These are phyloP conservation scores for Eunapius fragilis DNA, from an alignment of 37 sponge, comb jelly and placozoan genomes.

Conservation along the genomic window DNA sequence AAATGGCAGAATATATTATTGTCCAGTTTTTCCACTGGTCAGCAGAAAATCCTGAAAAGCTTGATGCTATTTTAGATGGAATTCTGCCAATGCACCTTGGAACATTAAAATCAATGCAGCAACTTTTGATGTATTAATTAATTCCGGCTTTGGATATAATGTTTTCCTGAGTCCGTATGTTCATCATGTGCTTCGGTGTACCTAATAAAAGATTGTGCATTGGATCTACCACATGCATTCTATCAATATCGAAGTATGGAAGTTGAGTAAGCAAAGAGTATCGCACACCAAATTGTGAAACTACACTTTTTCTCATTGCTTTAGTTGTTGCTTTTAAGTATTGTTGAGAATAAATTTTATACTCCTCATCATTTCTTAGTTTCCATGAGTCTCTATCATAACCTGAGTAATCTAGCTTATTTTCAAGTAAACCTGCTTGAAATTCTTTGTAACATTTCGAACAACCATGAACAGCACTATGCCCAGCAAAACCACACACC, in stretches of 20 bases:
- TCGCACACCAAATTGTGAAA: background rate
- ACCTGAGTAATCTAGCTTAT: background rate
- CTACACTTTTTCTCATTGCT: background rate
- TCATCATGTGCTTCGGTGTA: background rate
- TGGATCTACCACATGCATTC: conserved; percentile 7
- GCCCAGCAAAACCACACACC: conserved; percentile 9
- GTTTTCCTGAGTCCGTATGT: too few relatives aligned
- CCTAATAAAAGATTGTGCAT: conserved; percentile 9
- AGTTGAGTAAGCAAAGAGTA: background rate
- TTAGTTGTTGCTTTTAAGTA: background rate
- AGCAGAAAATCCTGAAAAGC: conserved; percentile 59
- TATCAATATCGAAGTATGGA: background rate
- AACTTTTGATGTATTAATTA: background rate
- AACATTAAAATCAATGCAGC: background rate
- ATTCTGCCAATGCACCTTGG: conserved; percentile 16
- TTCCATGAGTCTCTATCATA: background rate
- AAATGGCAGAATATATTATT: conserved; percentile 12
- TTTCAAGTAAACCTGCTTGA: background rate
- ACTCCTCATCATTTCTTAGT: background rate
- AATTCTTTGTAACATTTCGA: conserved; percentile 20
- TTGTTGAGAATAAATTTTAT: background rate
- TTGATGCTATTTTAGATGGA: conserved; percentile 38
- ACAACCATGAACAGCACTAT: conserved; percentile 1
- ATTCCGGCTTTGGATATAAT: background rate
- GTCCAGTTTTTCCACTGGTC: conserved; percentile 68